Base-by-base conservation (phyloP, 2,888 invertebrate species). In the Papilio demoleus region DNA sequence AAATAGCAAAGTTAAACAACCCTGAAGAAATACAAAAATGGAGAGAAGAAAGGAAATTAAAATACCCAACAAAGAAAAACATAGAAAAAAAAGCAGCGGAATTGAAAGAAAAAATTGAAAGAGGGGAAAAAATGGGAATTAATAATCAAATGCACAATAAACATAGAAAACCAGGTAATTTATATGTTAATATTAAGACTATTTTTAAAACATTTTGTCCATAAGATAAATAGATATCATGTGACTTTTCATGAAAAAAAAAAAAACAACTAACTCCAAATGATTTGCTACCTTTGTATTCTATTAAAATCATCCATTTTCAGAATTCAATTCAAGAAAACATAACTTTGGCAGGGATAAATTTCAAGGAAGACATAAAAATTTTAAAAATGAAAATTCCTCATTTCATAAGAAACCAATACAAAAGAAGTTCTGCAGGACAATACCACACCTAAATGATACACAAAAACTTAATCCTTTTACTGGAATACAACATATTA, bases 11-110 rank as follows among this genome's bases (percentile, higher is more conserved):
- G 74, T 79, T 96, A 6, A 94, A 95, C 71, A 95, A 96, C 5
- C 95, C 96, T 0, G 97, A 97, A 82, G 97, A 97, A 74, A 95
- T 98, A 70, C 90, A 94, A 38, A 96, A 96, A 83, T 99, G 98
- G 98, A 94, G 95, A 73, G 94, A 94, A 63, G 97, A 98, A 78
- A 93, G 99, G 61, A 96, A 95, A 82, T 95, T 93, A 88, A 95
- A 94, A 77, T 97, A 94, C 86, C 97, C 97, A 0, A 96, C 96
- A 0, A 93, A 93, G 75, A 92, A 88, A 27, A 97, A 96, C 82
- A 93, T 95, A 34, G 94, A 94, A 70, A 94, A 94, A 73, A 93
- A 94, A 78, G 93, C 93, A 73, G 94, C 94, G 42, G 93, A 94
- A 71, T 88, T 93, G 38, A 93, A 94, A 71, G 97, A 96, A 79